A percentile compares a stretch with the other conserved stretches of the same genome.
These are phyloP conservation scores for Cariama cristata DNA, from an alignment of 2,113 vertebrate genomes.

Conservation along the genomic window DNA sequence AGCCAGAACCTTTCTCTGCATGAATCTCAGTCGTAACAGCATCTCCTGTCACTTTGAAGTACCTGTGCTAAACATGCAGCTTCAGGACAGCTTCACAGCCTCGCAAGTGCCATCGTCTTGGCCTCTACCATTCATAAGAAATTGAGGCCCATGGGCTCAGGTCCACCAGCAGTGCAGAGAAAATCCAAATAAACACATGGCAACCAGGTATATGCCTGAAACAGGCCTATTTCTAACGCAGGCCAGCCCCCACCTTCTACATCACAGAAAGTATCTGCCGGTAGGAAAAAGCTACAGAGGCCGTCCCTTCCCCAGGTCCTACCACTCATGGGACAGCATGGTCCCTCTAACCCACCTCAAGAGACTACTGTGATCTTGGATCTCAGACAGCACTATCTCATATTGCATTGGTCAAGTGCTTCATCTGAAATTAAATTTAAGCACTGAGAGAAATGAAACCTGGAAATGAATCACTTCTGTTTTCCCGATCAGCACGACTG, in stretches of 20 bases:
- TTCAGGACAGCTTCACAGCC: not conserved
- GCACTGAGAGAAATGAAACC: conserved; percentile 15
- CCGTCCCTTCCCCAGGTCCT: not conserved
- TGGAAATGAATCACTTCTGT: conserved; percentile 41
- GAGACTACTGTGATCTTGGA: not conserved
- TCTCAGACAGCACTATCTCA: not conserved
- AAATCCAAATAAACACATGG: not conserved
- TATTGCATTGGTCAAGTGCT: not conserved
- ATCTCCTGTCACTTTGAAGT: not conserved
- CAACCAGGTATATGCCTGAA: not conserved
- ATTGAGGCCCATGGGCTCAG: not conserved
- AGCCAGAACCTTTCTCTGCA: not conserved
- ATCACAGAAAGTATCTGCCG: not conserved
- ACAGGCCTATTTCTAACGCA: not conserved
- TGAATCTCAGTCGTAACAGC: not conserved
- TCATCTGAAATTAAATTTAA: not conserved
- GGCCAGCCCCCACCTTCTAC: not conserved
- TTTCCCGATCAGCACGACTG: not conserved
- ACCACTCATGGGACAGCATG: not conserved
- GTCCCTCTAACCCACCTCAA: not conserved
- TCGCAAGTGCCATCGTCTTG: not conserved
- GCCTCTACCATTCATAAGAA: not conserved
- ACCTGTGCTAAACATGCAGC: not conserved
- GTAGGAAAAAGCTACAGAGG: not conserved
- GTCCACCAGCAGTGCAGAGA: not conserved